phyloP scores from a whole-genome alignment of 2,113 vertebrate species.

The Isichthys henryi region DNA sequence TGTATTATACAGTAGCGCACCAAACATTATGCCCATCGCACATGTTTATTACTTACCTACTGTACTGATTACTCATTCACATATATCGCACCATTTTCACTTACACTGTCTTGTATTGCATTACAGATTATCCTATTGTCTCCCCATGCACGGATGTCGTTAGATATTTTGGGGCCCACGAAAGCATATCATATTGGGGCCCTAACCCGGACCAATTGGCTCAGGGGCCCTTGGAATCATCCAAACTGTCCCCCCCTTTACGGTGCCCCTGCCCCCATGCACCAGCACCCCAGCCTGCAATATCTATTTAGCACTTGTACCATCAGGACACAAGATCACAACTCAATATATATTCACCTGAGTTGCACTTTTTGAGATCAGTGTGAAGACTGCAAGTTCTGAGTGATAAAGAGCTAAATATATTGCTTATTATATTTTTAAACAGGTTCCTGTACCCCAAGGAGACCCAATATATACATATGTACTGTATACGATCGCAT shows the following conservation, averaged over 20 bases:
- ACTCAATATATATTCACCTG: background rate
- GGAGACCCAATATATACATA: background rate
- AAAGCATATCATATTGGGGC: too few species aligned
- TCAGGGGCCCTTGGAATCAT: too few species aligned
- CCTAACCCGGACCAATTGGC: too few species aligned
- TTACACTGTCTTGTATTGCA: background rate
- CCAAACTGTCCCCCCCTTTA: too few species aligned
- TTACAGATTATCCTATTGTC: background rate
- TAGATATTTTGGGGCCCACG: too few species aligned
- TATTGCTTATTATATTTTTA: background rate
- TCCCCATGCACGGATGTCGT: background rate
- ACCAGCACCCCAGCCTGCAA: background rate
- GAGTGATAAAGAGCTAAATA: background rate
- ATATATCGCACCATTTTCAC: background rate
- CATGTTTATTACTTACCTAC: background rate
- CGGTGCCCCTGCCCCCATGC: background rate
- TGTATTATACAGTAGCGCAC: background rate
- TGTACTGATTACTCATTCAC: background rate
- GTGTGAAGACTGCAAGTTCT: background rate
- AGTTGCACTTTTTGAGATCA: background rate
- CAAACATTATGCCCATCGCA: background rate
- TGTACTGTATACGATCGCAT: too few species aligned
- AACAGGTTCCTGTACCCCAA: background rate
- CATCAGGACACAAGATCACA: background rate
- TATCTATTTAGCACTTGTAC: background rate